Conservation (phyloP, 2,888 invertebrate species). For the Nemotelus nigrinus region DNA sequence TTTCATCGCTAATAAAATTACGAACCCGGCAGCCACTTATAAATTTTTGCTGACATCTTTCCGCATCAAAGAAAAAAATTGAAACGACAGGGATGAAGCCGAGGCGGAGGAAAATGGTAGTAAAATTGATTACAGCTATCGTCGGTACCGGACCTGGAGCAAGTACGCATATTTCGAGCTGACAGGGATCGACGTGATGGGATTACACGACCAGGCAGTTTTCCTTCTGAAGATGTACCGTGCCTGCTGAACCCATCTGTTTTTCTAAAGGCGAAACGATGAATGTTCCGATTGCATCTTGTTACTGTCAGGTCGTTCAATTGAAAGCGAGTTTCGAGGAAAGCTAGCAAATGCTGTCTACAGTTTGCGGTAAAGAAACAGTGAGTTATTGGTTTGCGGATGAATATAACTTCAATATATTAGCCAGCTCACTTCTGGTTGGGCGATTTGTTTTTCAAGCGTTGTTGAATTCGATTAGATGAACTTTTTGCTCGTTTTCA, state of each 20-base stretch:
- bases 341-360: too few species aligned
- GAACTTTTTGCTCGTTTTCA: too few species aligned
- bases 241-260: too few species aligned
- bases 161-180: slow-evolving; percentile 9
- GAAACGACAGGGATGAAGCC: background rate
- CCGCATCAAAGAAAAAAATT: slow-evolving; percentile 14
- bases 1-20: slow-evolving; percentile 36
- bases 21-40: slow-evolving; percentile 42
- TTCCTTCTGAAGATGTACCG: background rate
- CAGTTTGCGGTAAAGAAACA: too few species aligned
- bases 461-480: too few species aligned
- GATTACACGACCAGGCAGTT: slow-evolving; percentile 17
- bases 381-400: too few species aligned
- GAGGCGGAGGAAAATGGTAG: slow-evolving; percentile 8
- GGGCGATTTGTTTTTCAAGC: too few species aligned
- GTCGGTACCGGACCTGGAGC: background rate
- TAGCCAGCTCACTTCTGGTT: too few species aligned
- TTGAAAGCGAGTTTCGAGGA: too few species aligned
- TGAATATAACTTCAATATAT: too few species aligned
- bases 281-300: too few species aligned
- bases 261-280: background rate
- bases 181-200: slow-evolving; percentile 27
- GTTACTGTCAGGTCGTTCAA: too few species aligned
- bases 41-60: slow-evolving; percentile 43
- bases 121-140: slow-evolving; percentile 42